Evolutionary conservation across 2,888 invertebrate species (phyloP), one percentile per base, ranked within the genome.

Genomic region (Leptinotarsa rubiginosa): DNA sequence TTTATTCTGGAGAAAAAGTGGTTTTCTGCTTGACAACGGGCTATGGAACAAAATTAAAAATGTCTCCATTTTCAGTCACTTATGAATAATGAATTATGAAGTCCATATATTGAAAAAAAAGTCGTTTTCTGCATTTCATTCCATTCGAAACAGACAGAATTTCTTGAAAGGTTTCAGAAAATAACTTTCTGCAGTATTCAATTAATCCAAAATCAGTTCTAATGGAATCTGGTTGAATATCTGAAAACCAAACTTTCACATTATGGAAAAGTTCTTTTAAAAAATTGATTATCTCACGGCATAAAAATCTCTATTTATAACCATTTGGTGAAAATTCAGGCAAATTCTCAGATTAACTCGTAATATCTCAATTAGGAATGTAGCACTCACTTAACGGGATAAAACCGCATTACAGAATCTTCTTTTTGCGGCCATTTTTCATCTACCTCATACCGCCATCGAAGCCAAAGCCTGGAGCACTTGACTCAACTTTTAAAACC

Each of bases 401-500:
- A 31, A 72, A 73, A 65, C 66, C 59, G 73, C 73, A 66, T 72
- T 73, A 74, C 68, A 41, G 73, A 79, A 72, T 47, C 64, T 62
- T 65, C 69, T 69, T 73, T 72, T 70, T 69, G 65, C 52, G 52
- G 71, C 72, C 72, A 76, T 81, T 79, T 78, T 75, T 80, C 75
- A 77, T 77, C 78, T 68, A 70, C 73, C 76, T 76, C 78, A 70
- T 73, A 70, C 69, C 73, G 73, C 64, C 64, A 15, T 41, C 64
- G 22, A 50, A 73, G 20, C 50, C 64, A 49, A 50, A 73, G 74
- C 78, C 70, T 65, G 54, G 49, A 73, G 77, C 77, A 73, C 73
- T 77, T 71, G 71, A 22, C 54, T 70, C 66, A 81, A 80, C 78
- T 79, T 80, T 76, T 77, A 75, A 80, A 81, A 78, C 79, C 78